Base-by-base conservation (phyloP, 2,888 invertebrate genomes). In the Oscheius sp. region DNA sequence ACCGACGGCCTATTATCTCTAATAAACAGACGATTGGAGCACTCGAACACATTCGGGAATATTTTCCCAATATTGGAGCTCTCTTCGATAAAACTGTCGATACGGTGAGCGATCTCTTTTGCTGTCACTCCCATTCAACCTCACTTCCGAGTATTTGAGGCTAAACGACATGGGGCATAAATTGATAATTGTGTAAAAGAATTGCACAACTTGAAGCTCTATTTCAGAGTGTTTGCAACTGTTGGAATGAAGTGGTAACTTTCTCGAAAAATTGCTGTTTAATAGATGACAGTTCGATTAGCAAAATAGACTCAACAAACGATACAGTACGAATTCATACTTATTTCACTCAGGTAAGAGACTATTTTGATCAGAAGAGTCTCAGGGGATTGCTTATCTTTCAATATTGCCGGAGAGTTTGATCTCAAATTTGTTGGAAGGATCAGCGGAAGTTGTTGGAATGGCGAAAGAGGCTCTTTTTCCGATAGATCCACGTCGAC, bases 321-420 rank as follows among this genome's bases (percentile, higher is more conserved):
- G 58, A 34, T 4, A 39, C 58, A 23, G 23, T 58, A 8, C 8
- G 17, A 25, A 25, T 25, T 12, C 61, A 61, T 27, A 42, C 42
- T 5, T 61, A 15, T 25, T 61, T 31, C 29, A 61, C 61, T 27
- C 61, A 61, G 45, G 61, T 61, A 12, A 42, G 29, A 25, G 42
- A 15, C 10, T 12, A 17, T 55, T 17, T 53, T 17, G 15, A 58
- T 23, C 3, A 4, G 27, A 12, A 23, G 5, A 29, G n/a, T 29
- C 45, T 45, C 29, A 61, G 61, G 61, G 61, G 27, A 45, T 61
- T 4, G n/a, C 15, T 12, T 61, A 61, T 45, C 12, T 61, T 12
- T 45, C 61, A 2, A 15, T 45, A 3, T 27, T 61, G n/a, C 45
- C 39, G 25, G 5, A 29, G n/a, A 12, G 6, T n/a, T 15, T 17